These are phyloP conservation scores for Butastur rufipennis DNA, from an alignment of 2,113 vertebrate genomes.

Conservation along the genomic window DNA sequence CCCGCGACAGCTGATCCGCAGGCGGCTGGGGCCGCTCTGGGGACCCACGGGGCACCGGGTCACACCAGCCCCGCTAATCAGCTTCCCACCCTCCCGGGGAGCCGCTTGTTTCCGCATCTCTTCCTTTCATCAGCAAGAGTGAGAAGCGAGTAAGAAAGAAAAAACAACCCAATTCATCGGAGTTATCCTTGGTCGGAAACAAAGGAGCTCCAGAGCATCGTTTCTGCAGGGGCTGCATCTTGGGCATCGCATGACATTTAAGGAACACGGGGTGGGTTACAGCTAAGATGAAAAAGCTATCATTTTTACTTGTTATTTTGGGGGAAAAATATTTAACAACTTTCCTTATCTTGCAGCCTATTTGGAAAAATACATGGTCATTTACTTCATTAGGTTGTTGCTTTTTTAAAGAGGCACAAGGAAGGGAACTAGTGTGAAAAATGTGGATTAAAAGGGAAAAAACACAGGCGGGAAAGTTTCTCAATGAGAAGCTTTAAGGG, in stretches of 20 bases:
- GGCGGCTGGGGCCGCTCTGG: neutral
- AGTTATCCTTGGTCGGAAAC: neutral
- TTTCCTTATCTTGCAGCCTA: neutral
- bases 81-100: neutral
- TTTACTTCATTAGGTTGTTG: neutral
- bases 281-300: neutral
- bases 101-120: neutral
- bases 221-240: neutral
- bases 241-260: accelerated
- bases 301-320: neutral
- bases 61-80: neutral
- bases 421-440: neutral
- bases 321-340: neutral
- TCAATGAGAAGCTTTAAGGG: neutral
- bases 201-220: neutral
- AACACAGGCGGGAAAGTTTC: neutral
- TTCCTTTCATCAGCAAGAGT: neutral
- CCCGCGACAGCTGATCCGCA: neutral
- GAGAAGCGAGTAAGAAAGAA: neutral
- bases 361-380: accelerated
- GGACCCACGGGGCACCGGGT: neutral
- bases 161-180: accelerated
- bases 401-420: neutral
- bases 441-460: neutral
- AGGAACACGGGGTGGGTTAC: neutral